A percentile compares a stretch with the other conserved stretches of the same genome.
These are phyloP conservation scores for Esperia sulphurella DNA, from an alignment of 2,888 invertebrate species.

Conservation along the genomic window DNA sequence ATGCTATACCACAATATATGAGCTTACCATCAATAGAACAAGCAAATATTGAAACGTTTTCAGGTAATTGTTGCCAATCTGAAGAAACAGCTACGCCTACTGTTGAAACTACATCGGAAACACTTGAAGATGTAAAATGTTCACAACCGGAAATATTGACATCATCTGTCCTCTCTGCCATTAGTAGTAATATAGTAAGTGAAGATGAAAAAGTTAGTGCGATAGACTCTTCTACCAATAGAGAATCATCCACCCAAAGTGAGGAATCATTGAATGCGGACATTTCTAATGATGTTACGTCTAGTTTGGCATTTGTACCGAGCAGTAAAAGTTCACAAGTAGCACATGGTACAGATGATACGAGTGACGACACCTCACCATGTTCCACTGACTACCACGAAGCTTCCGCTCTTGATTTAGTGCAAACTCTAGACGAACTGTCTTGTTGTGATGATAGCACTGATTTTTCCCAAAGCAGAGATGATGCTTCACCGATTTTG, in stretches of 20 bases:
- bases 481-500: conserved; percentile 49
- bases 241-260: conserved; percentile 54
- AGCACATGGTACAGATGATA: conserved; percentile 52
- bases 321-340: conserved; percentile 66
- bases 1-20: conserved; percentile 66
- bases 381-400: conserved; percentile 74
- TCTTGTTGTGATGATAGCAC: conserved; percentile 67
- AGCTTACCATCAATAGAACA: conserved; percentile 57
- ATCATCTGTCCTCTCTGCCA: conserved; percentile 17
- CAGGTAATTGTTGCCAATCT: conserved; percentile 23
- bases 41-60: conserved; percentile 37
- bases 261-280: conserved; percentile 68
- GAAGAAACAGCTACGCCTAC: conserved; percentile 24
- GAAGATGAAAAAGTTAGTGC: conserved; percentile 44
- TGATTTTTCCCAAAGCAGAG: conserved; percentile 70
- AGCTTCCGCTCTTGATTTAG: conserved; percentile 66
- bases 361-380: conserved; percentile 68
- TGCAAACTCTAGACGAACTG: conserved; percentile 62
- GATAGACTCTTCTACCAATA: conserved; percentile 36
- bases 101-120: conserved; percentile 26
- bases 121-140: conserved; percentile 18
- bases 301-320: conserved; percentile 70
- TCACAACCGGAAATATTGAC: conserved; percentile 4
- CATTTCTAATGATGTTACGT: conserved; percentile 67
- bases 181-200: conserved; percentile 35